Base-by-base conservation (phyloP, 2,797 vertebrate species). In the Sylvia borin region DNA sequence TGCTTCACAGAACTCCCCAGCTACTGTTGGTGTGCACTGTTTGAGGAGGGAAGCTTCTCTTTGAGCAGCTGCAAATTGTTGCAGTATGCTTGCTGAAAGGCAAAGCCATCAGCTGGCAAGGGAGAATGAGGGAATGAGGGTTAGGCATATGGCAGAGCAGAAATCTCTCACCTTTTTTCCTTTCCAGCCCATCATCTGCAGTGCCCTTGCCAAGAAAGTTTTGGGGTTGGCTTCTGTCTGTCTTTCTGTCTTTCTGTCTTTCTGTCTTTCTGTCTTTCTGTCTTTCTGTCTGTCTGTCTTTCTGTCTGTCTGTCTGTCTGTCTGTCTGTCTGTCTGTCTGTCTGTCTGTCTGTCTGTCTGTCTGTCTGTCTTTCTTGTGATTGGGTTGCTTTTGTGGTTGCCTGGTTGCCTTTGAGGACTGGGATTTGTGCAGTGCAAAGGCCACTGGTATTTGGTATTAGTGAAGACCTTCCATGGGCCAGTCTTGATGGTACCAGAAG, bases 1-100 rank as follows among this genome's bases (percentile, higher is more conserved):
- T 85, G 57, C 48, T 76, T 87, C 68, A 38, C 84, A 92, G 81
- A 68, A 48, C 77, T 93, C 90, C 87, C 75, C 89, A 85, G 78
- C 85, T 93, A 81, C 95, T 80, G 51, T 40, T 40, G 16, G 77
- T 91, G 71, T 50, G 50, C 3, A 0, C 50, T 75, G 1, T 72
- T 40, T 38, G 54, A 34, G 79, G 36, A 47, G 62, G 43, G 58
- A 75, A 53, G 38, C 55, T 74, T 90, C 72, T 72, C 65, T 38
- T 29, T 27, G 51, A 85, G 72, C 84, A 88, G 91, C 61, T 96
- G 91, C 58, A 75, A 51, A 78, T 24, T 7, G 7, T 22, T 83
- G 32, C 38, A 36, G 42, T 77, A n/a, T 22, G 29, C 53, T 38
- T 64, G 57, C 17, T 54, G 84, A 74, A 85, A 84, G 64, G 74